A percentile compares a stretch with the other conserved stretches of the same genome.
Conservation (phyloP, 2,888 invertebrate species). For the Omphaloscelis lunosa region DNA sequence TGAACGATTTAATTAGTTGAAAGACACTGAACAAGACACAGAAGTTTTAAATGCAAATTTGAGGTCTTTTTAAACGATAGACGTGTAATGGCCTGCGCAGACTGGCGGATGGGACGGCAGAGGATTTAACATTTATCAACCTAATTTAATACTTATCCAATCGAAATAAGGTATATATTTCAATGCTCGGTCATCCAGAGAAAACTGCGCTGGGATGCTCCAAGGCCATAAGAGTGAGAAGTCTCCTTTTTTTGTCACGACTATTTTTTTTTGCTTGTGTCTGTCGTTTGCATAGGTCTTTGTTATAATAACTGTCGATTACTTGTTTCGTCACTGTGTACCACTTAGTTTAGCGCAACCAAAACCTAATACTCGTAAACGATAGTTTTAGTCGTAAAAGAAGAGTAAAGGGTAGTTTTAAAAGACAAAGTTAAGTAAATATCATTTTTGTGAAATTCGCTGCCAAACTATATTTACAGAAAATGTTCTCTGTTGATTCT, state of each 20-base stretch:
- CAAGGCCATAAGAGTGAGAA: not conserved
- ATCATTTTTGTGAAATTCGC: not conserved
- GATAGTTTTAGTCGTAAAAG: not conserved
- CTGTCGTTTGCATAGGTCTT: not conserved
- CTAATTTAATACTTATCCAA: too few relatives aligned
- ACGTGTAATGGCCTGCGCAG: not conserved
- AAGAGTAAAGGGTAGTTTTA: not conserved
- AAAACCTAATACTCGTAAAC: constrained; percentile 16
- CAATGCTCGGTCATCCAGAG: too few relatives aligned
- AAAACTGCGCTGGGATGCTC: too few relatives aligned
- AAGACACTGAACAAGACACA: not conserved
- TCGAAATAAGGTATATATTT: too few relatives aligned
- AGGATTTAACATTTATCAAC: too few relatives aligned
- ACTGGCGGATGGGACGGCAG: too few relatives aligned
- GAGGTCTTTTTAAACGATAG: not conserved
- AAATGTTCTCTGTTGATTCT: constrained; percentile 7
- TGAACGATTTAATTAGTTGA: not conserved
- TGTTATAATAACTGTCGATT: constrained; percentile 15
- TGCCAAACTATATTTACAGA: constrained; percentile 1
- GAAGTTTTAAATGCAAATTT: not conserved
- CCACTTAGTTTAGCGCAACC: not conserved
- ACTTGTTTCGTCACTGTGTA: not conserved
- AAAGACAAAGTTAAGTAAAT: not conserved
- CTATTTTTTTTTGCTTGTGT: not conserved
- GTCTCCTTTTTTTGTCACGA: not conserved